Percentiles rank a stretch among this genome's conserved stretches.
Evolutionary conservation across 2,113 vertebrate species (phyloP).

Genomic region (Halcyon senegalensis): DNA sequence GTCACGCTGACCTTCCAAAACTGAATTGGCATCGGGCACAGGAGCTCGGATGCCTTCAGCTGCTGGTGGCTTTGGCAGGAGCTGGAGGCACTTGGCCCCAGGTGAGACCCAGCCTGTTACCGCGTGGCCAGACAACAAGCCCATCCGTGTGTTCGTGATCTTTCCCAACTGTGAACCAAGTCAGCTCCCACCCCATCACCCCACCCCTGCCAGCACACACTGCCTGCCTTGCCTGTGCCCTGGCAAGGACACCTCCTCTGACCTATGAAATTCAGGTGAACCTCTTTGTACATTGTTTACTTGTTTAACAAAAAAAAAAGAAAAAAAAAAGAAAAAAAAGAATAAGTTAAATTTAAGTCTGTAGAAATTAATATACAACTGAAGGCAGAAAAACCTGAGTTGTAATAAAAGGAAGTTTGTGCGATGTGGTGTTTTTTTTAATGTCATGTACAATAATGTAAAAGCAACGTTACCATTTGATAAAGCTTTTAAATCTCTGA

Average conservation of each 20-base stretch:
- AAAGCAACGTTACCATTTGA: conserved; percentile 65
- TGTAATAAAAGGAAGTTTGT: conserved; percentile 66
- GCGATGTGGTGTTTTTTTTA: conserved; percentile 46
- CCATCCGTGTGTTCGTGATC: neutral
- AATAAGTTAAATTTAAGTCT: conserved; percentile 72
- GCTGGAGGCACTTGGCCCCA: neutral
- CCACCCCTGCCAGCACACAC: neutral
- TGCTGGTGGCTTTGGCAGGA: neutral
- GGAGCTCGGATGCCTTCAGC: neutral
- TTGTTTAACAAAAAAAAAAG: conserved; percentile 36
- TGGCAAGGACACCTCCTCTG: conserved; percentile 22
- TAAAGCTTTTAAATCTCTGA: conserved; percentile 59
- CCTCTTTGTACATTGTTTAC: conserved; percentile 72
- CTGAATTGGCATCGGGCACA: neutral
- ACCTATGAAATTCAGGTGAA: conserved; percentile 64
- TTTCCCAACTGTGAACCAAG: neutral
- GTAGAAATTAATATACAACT: conserved; percentile 68
- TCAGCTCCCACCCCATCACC: neutral
- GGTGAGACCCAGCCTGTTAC: neutral
- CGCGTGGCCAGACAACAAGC: neutral
- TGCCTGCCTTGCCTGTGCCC: conserved; percentile 51
- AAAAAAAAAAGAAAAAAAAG: neutral
- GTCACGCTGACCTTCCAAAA: neutral
- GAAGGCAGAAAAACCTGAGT: conserved; percentile 23
- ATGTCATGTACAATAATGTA: conserved; percentile 71